Percentiles rank a stretch among this genome's conserved stretches.
These are phyloP conservation scores for Panthera uncia DNA, from an alignment of 2,113 vertebrate genomes.

Conservation along the genomic window DNA sequence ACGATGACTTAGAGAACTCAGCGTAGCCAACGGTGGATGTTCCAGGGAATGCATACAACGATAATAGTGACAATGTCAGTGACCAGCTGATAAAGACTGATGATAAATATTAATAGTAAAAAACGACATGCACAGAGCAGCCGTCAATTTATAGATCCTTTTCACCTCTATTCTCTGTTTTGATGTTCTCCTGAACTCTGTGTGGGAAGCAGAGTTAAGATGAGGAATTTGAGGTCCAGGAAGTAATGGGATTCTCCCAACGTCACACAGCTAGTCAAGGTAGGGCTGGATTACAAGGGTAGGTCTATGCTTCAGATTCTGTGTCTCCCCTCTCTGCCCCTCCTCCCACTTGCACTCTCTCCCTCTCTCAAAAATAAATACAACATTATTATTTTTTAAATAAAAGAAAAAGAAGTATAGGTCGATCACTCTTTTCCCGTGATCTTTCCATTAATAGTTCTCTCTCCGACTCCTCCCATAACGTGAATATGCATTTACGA, in stretches of 20 bases:
- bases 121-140: not conserved
- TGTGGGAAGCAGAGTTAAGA: not conserved
- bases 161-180: not conserved
- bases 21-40: not conserved
- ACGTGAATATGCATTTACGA: not conserved
- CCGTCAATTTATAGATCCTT: not conserved
- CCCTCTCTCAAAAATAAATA: no score
- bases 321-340: no score
- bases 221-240: not conserved
- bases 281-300: not conserved
- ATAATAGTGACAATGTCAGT: not conserved
- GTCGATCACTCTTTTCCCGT: not conserved
- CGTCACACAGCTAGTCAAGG: not conserved
- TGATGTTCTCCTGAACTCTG: not conserved
- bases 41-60: not conserved
- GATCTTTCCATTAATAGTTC: not conserved
- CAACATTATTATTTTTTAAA: no score
- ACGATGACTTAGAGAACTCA: not conserved
- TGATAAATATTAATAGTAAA: conserved; percentile 1
- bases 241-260: not conserved
- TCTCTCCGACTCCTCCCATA: not conserved
- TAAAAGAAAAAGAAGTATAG: not conserved
- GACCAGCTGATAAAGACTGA: not conserved
- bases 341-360: no score
- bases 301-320: not conserved